Evolutionary conservation across 2,797 vertebrate genomes (phyloP).

Genomic region (Notamacropus eugenii): DNA sequence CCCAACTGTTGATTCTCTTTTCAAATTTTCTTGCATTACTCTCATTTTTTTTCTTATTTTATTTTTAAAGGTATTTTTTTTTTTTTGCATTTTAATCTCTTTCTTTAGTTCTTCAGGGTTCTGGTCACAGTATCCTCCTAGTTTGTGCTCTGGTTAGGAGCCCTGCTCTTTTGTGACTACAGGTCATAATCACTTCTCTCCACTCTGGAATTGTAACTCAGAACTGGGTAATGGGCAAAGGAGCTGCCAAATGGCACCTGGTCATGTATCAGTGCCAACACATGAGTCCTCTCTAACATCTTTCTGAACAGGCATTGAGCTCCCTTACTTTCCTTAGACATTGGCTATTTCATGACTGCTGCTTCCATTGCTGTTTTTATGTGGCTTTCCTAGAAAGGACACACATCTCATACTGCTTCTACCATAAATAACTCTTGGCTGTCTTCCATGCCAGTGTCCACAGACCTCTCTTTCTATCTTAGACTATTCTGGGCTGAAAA

Average conservation of each 20-base stretch:
- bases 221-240: background rate
- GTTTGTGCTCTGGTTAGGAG: background rate
- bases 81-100: background rate
- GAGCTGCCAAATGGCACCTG: background rate
- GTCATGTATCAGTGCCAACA: background rate
- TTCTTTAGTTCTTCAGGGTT: background rate
- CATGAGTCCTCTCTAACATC: too few relatives aligned
- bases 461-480: background rate
- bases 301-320: background rate
- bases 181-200: background rate
- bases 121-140: background rate
- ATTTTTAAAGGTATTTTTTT: background rate
- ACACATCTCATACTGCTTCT: background rate
- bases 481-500: background rate
- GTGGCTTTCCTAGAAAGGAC: background rate
- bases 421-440: background rate
- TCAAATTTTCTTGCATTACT: background rate
- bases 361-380: background rate
- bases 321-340: background rate
- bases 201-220: background rate
- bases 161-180: background rate
- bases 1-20: background rate
- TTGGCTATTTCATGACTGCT: background rate
- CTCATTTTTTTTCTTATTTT: background rate
- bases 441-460: background rate